These are phyloP conservation scores for Elmis aenea DNA, from an alignment of 2,888 invertebrate genomes.

Conservation along the genomic window DNA sequence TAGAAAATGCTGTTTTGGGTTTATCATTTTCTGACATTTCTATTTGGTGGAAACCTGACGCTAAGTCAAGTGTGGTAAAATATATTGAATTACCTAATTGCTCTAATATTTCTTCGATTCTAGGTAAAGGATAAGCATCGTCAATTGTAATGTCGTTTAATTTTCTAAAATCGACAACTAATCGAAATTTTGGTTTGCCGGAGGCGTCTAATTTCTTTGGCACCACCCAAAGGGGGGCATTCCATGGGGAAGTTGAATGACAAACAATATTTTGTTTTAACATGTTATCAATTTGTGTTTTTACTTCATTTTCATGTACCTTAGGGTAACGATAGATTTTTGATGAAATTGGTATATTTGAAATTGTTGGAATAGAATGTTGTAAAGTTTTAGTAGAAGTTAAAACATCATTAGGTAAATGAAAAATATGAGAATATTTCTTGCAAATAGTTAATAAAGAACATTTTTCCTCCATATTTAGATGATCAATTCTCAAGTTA, in stretches of 20 bases:
- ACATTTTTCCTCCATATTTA: slow-evolving; percentile 29
- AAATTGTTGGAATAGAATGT: slow-evolving; percentile 26
- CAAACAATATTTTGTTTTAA: slow-evolving; percentile 27
- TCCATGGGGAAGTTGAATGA: slow-evolving; percentile 26
- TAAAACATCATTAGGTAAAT: slow-evolving; percentile 25
- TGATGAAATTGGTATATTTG: slow-evolving; percentile 22
- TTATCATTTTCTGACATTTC: slow-evolving; percentile 12
- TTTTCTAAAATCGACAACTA: too few relatives aligned
- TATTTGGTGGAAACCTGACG: too few relatives aligned
- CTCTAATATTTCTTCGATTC: slow-evolving; percentile 29
- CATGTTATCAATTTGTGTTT: slow-evolving; percentile 30
- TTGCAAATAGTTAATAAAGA: slow-evolving; percentile 24
- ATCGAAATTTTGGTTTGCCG: too few relatives aligned
- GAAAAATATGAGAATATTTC: slow-evolving; percentile 28
- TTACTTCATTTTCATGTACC: slow-evolving; percentile 30
- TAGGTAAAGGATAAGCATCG: slow-evolving; percentile 29
- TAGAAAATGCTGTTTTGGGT: slow-evolving; percentile 26
- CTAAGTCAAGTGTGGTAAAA: slow-evolving; percentile 20
- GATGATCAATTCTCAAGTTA: slow-evolving; percentile 15
- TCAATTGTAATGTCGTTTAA: slow-evolving; percentile 28
- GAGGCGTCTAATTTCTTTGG: too few relatives aligned
- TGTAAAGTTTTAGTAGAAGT: slow-evolving; percentile 22
- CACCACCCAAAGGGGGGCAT: slow-evolving; percentile 26
- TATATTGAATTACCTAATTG: slow-evolving; percentile 24
- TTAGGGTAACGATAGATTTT: slow-evolving; percentile 32